Conservation (phyloP, 2,888 invertebrate genomes). For the Lasioglossum lativentre region DNA sequence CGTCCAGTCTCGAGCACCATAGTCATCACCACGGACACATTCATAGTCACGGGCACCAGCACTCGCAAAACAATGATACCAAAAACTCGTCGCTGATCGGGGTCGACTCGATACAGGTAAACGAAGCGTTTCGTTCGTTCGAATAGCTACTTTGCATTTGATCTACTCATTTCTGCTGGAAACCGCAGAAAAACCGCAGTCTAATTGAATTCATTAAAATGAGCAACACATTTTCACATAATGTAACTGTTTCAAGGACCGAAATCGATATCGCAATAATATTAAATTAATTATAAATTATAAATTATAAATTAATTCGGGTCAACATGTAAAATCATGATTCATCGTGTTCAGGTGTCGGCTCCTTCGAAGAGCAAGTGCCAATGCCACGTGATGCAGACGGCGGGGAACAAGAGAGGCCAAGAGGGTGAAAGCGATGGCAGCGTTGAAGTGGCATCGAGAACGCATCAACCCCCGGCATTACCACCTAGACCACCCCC, state of each 20-base stretch:
- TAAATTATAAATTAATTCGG: no score
- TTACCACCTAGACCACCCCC: constrained; percentile 83
- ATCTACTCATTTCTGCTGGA: neutral
- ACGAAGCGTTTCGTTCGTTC: neutral
- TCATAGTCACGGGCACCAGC: constrained; percentile 69
- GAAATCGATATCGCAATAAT: neutral
- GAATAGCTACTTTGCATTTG: neutral
- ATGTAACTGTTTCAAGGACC: neutral
- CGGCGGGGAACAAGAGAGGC: constrained; percentile 73
- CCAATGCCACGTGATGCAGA: constrained; percentile 81
- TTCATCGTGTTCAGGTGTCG: constrained; percentile 59
- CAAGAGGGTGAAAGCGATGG: constrained; percentile 78
- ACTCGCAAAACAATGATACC: constrained; percentile 69
- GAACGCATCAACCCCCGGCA: constrained; percentile 83
- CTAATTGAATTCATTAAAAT: no score
- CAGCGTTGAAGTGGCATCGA: constrained; percentile 76
- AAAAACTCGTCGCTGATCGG: constrained; percentile 77
- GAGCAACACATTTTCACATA: no score
- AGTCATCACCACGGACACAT: constrained; percentile 70
- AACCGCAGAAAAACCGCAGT: neutral
- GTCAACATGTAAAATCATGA: neutral
- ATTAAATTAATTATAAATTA: no score
- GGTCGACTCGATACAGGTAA: constrained; percentile 79
- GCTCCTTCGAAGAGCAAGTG: constrained; percentile 76
- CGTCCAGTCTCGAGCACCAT: constrained; percentile 69